Conservation (phyloP, 2,113 vertebrate genomes). For the Equus przewalskii region DNA sequence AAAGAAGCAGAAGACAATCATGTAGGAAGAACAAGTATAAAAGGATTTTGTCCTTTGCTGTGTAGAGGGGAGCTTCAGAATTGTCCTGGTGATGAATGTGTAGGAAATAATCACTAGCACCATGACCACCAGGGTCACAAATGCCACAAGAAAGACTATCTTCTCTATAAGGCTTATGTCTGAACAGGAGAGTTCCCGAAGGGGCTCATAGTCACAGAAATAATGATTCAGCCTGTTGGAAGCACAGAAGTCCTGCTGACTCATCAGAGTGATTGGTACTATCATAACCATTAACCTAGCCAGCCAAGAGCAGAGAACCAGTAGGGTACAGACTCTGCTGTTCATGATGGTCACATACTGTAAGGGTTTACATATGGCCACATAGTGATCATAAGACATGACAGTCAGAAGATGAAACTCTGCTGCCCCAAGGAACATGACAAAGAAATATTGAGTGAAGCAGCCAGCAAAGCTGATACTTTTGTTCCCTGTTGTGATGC, state of each 20-base stretch:
- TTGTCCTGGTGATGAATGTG: constrained; percentile 45
- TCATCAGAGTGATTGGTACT: constrained; percentile 64
- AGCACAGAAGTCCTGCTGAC: constrained; percentile 68
- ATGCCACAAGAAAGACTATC: constrained; percentile 39
- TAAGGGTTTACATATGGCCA: constrained; percentile 79
- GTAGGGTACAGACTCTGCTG: constrained; percentile 48
- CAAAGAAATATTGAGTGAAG: constrained; percentile 75
- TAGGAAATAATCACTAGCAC: constrained; percentile 58
- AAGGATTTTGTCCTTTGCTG: constrained; percentile 70
- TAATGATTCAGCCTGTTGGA: constrained; percentile 66
- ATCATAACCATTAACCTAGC: constrained; percentile 64
- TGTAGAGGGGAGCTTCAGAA: constrained; percentile 61
- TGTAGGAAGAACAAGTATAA: constrained; percentile 68
- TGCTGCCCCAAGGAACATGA: constrained; percentile 54
- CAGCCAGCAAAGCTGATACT: not conserved
- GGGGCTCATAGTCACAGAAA: constrained; percentile 71
- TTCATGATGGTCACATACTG: constrained; percentile 73
- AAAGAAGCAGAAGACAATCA: constrained; percentile 64
- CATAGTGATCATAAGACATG: constrained; percentile 80
- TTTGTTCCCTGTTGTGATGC: constrained; percentile 58
- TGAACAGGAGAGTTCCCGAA: constrained; percentile 64
- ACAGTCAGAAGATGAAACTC: constrained; percentile 69
- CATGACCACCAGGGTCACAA: constrained; percentile 47
- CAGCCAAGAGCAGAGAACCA: constrained; percentile 76
- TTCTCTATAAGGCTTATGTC: constrained; percentile 44